Evolutionary conservation across 2,888 invertebrate species (phyloP).

Genomic region (Scrobipalpa costella): DNA sequence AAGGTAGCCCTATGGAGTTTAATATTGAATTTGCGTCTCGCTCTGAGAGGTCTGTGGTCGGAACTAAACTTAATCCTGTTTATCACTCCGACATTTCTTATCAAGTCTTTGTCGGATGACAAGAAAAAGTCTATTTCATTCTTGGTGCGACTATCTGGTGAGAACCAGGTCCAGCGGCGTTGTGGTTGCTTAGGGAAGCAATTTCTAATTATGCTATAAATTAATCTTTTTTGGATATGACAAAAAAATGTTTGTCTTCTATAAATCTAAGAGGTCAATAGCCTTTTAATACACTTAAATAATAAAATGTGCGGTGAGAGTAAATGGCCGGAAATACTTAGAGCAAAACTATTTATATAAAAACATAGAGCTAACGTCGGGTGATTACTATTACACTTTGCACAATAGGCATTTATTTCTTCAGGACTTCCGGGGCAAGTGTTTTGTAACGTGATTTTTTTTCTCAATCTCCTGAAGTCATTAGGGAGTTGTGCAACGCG

Average conservation of each 20-base stretch:
- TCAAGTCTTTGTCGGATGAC: too few relatives aligned
- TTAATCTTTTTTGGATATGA: too few relatives aligned
- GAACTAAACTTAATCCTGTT: too few relatives aligned
- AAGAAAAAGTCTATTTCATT: too few relatives aligned
- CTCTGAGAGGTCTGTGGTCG: too few relatives aligned
- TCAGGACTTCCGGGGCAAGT: not conserved
- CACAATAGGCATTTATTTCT: not conserved
- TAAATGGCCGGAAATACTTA: not conserved
- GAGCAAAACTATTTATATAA: not conserved
- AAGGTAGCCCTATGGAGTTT: too few relatives aligned
- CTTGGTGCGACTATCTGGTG: too few relatives aligned
- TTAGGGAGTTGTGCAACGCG: constrained; percentile 35
- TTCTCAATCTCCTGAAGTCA: constrained; percentile 16
- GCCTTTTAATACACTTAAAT: not conserved
- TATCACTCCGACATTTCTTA: too few relatives aligned
- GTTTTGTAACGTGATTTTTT: not conserved
- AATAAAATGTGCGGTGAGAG: not conserved
- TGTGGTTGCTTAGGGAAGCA: too few relatives aligned
- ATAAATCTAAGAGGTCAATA: not conserved
- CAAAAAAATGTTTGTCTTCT: not conserved
- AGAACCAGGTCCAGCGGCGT: too few relatives aligned
- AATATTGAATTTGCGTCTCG: too few relatives aligned
- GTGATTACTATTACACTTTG: not conserved
- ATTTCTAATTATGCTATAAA: too few relatives aligned
- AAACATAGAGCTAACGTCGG: not conserved